Conservation (phyloP, 2,888 invertebrate species). For the Melieria picta region DNA sequence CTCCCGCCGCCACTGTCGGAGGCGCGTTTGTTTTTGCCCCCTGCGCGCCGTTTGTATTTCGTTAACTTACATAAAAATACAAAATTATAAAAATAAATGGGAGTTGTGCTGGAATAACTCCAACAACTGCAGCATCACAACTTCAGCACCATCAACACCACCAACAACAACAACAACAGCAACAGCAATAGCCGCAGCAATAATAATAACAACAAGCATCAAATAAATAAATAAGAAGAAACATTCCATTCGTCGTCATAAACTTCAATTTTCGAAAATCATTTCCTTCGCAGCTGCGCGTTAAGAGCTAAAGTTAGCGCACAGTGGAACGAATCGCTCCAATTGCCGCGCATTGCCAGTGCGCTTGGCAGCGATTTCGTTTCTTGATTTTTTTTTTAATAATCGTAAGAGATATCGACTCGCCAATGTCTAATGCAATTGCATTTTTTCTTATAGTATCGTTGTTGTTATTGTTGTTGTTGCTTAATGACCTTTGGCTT, state of each 20-base stretch:
- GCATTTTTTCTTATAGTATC: too few relatives aligned
- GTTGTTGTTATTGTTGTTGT: too few relatives aligned
- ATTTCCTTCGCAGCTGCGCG: conserved; percentile 63
- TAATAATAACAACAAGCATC: conserved; percentile 16
- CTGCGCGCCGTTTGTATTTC: conserved; percentile 15
- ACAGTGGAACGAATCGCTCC: conserved; percentile 3
- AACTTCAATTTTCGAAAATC: conserved; percentile 63
- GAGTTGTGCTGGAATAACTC: conserved; percentile 41
- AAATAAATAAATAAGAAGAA: conserved; percentile 41
- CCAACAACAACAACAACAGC: conserved; percentile 36
- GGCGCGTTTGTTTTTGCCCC: conserved; percentile 1
- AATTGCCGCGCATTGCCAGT: neutral
- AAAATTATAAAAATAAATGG: conserved; percentile 48
- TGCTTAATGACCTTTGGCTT: too few relatives aligned
- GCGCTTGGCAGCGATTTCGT: too few relatives aligned
- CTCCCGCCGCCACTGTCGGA: conserved; percentile 10
- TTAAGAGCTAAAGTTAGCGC: conserved; percentile 34
- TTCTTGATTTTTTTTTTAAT: too few relatives aligned
- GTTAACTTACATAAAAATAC: conserved; percentile 37
- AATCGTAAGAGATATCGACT: too few relatives aligned
- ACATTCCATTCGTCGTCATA: conserved; percentile 61
- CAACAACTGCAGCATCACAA: conserved; percentile 6
- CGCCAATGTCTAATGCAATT: too few relatives aligned
- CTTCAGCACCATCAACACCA: conserved; percentile 4
- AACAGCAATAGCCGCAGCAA: conserved; percentile 20